These are phyloP conservation scores for Hololepta plana DNA, from an alignment of 2,888 invertebrate species.

Conservation along the genomic window DNA sequence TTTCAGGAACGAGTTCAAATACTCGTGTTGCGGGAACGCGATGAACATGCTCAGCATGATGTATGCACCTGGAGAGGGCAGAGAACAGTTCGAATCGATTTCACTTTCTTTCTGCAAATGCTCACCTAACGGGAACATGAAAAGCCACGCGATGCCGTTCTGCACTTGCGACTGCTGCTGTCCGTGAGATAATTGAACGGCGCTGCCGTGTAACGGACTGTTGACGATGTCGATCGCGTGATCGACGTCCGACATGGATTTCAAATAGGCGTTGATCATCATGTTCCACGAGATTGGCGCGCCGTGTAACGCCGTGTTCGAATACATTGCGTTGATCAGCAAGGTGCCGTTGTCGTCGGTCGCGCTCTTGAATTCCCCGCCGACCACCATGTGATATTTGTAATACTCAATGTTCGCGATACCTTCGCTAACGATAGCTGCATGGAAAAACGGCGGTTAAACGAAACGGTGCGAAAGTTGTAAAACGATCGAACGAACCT, in stretches of 20 bases:
- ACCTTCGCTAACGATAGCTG: constrained; percentile 26
- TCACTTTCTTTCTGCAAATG: no score
- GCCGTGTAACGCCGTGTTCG: constrained; percentile 30
- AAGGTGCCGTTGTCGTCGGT: constrained; percentile 4
- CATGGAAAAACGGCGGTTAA: constrained; percentile 8
- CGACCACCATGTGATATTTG: constrained; percentile 27
- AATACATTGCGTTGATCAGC: constrained; percentile 24
- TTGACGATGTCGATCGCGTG: constrained; percentile 21
- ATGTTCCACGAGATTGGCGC: constrained; percentile 33
- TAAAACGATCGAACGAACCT: constrained; percentile 11
- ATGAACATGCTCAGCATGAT: constrained; percentile 34
- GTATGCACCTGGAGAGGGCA: constrained; percentile 21
- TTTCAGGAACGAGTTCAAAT: constrained; percentile 40
- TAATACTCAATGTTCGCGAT: constrained; percentile 26
- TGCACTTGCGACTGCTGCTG: constrained; percentile 13
- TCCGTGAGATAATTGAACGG: no score
- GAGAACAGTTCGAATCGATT: background rate
- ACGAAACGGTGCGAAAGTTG: no score
- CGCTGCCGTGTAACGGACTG: constrained; percentile 19
- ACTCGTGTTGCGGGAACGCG: constrained; percentile 44
- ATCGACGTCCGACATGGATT: constrained; percentile 17
- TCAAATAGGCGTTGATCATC: constrained; percentile 28
- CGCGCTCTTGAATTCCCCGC: constrained; percentile 27
- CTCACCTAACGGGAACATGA: constrained; percentile 22
- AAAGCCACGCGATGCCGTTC: constrained; percentile 20